Evolutionary conservation across 2,113 vertebrate genomes (phyloP), one percentile per base, ranked within the genome.

Genomic region (Tympanuchus pallidicinctus): DNA sequence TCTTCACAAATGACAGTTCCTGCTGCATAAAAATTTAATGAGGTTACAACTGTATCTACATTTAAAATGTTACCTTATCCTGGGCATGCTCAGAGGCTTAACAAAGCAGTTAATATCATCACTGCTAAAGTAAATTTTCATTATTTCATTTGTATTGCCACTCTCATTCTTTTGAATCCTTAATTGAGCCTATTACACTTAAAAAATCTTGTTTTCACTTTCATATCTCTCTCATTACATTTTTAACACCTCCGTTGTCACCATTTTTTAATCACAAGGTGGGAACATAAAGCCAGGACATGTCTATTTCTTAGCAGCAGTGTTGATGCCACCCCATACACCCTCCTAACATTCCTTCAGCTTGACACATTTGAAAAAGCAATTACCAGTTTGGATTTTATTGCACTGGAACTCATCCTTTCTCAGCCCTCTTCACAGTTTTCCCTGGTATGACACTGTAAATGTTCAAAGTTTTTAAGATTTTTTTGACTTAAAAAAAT

Each of bases 41-140:
- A 91, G 48, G 13, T 93, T 30, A 34, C 20, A 87, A 82, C 78
- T 90, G 92, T 88, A 78, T 60, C 24, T 43, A 84, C 74, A 90
- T 90, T 71, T 89, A 38, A 84, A 88, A 19, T 6, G 9, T 81
- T 66, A 72, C 5, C 89, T 93, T 75, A 81, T 61, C 25, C 22
- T 87, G 61, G 32, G 21, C 25, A 24, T 82, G 48, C n/a, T 71
- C 34, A 61, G 66, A 65, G 54, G 20, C 15, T 91, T 91, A 89
- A 72, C 32, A 81, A 82, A 84, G 38, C 22, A 78, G 34, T 82
- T 93, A 65, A 52, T 67, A 80, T 56, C 21, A 67, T 34, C 86
- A 89, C 61, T 91, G 63, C 54, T 87, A 36, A 82, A 87, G n/a
- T 57, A 92, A 89, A 75, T 4, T 27, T 57, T 45, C 5, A 47